Base-by-base conservation (phyloP, 2,797 vertebrate species). In the Uromys caudimaculatus region DNA sequence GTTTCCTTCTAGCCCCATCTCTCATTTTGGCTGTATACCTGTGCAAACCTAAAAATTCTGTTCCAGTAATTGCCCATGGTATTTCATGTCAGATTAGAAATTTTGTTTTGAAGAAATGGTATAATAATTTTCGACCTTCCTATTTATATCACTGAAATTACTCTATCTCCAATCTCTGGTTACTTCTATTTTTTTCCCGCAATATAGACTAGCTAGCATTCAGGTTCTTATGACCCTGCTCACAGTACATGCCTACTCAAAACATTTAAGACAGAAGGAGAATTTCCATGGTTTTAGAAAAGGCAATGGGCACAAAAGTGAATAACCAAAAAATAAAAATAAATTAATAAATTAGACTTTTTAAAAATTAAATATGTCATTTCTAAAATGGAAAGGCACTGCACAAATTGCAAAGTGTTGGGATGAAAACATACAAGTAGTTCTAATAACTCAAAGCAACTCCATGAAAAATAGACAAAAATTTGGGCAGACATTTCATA, bases 291-390 rank as follows among this genome's bases (percentile, higher is more conserved):
- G 47, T 71, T 90, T 91, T 71, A 47, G 16, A 21, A 73, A 89
- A 95, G 27, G 32, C 8, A 93, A 54, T 52, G 27, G 29, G 35
- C 56, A 75, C 41, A 95, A 96, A 94, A 85, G 19, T 71, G 32
- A 97, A 82, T 84, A 94, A 71, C 1, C 16, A 81, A 29, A 73
- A 90, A 93, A 71, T 56, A 93, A 95, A 96, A 83, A 54, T 38
- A 44, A 79, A 82, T 82, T 77, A 91, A 47, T 27, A 69, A 69
- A 85, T 50, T 67, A n/a, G 21, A 69, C 11, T 52, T 69, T 50
- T 16, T 13, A 85, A 85, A 85, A n/a, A n/a, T 64, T 67, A 67
- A 67, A 67, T 67, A 85, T 47, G 21, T 64, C 38, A 47, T 50
- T 85, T 50, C 47, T 67, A 50, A 67, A 50, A 85, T 67, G 19